A percentile compares a stretch with the other conserved stretches of the same genome.
Evolutionary conservation across 2,888 invertebrate genomes (phyloP).

Genomic region (Melanophora roralis): DNA sequence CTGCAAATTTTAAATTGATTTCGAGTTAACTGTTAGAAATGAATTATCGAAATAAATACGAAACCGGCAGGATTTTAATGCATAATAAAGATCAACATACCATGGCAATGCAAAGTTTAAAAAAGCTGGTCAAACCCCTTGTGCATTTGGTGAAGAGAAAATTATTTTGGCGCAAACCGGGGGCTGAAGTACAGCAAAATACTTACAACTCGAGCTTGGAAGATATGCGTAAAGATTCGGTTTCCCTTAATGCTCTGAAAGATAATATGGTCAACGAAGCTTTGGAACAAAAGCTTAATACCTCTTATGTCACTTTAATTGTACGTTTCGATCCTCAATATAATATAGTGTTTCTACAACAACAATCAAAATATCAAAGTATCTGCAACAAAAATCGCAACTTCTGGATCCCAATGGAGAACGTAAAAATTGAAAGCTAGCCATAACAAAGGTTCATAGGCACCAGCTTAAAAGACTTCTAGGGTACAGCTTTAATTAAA

Average conservation of each 20-base stretch:
- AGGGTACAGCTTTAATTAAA: not conserved
- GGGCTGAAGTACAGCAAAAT: conserved; percentile 74
- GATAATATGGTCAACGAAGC: conserved; percentile 83
- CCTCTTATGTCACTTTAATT: conserved; percentile 81
- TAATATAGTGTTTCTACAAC: conserved; percentile 69
- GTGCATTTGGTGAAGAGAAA: conserved; percentile 74
- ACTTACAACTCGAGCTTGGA: conserved; percentile 73
- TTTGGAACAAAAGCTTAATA: conserved; percentile 85
- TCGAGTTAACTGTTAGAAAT: conserved; percentile 75
- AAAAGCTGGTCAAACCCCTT: conserved; percentile 74
- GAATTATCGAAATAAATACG: conserved; percentile 75
- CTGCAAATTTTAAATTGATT: not conserved
- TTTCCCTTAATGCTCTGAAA: conserved; percentile 68
- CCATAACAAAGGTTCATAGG: conserved; percentile 73
- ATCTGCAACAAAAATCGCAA: conserved; percentile 88
- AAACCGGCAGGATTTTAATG: conserved; percentile 63
- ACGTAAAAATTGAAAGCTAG: conserved; percentile 67
- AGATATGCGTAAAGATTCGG: conserved; percentile 74
- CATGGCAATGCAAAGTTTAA: conserved; percentile 72
- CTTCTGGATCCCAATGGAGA: conserved; percentile 84
- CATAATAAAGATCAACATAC: conserved; percentile 72
- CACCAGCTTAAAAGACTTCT: conserved; percentile 68
- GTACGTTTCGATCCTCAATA: conserved; percentile 80
- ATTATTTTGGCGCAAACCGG: conserved; percentile 71
- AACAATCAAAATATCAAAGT: conserved; percentile 76